Percentiles rank a stretch among this genome's conserved stretches.
phyloP scores from a whole-genome alignment of 1,140 invertebrate species.

The Rhopalosiphum padi region DNA sequence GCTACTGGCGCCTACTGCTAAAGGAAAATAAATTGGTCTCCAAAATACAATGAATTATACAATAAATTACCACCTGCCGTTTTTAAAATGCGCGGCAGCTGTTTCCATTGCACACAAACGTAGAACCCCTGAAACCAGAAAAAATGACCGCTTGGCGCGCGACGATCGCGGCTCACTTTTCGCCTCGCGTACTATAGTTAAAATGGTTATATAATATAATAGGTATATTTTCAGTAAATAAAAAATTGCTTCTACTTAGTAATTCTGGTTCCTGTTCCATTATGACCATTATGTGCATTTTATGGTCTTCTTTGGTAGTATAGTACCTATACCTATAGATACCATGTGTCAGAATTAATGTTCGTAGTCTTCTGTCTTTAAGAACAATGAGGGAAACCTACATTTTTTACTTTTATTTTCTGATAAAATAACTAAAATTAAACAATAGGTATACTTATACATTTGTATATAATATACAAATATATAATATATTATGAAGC shows the following conservation, averaged over 20 bases:
- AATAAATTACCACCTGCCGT: no score
- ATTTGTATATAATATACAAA: background rate
- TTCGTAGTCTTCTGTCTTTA: background rate
- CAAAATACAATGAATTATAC: no score
- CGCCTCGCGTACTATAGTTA: no score
- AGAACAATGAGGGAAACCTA: background rate
- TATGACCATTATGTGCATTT: background rate
- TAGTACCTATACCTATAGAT: background rate
- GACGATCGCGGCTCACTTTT: no score
- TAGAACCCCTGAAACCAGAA: no score
- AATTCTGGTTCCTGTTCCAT: background rate
- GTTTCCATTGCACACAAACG: no score
- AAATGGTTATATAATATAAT: background rate
- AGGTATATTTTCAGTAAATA: background rate
- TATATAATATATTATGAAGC: background rate
- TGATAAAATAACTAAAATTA: background rate
- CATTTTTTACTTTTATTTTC: background rate
- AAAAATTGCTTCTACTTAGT: background rate
- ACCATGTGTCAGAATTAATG: background rate
- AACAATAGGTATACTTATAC: background rate
- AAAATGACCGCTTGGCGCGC: no score
- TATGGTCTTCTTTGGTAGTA: background rate
- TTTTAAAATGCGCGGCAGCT: no score
- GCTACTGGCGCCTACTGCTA: no score
- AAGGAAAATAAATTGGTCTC: no score